Base-by-base conservation (phyloP, 2,113 vertebrate genomes). In the Chauna torquata region DNA sequence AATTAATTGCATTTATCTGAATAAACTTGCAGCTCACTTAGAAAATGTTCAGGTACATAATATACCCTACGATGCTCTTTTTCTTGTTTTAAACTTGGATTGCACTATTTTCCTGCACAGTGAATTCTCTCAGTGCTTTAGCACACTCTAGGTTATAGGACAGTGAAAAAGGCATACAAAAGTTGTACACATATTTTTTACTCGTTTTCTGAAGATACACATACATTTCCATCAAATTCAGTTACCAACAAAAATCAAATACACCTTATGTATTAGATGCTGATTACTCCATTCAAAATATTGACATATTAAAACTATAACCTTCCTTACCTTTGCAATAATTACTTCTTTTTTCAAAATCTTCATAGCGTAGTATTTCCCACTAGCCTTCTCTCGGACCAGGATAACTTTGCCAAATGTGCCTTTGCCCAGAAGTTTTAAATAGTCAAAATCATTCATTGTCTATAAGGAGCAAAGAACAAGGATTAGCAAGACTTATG, bases 311-410 rank as follows among this genome's bases (percentile, higher is more conserved):
- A 86, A 55, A 88, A 93, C 13, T 83, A 44, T 2, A 91, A 38
- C 10, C 8, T 58, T 76, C 74, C 87, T 92, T 97, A 99, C 99
- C 99, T 99, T 99, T 96, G 99, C 99, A 96, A 99, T 99, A 97
- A 99, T 99, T 78, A 99, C 99, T 98, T 99, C 99, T 97, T 99
- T 99, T 97, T 99, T 99, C 90, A 99, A 98, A 97, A 99, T 99
- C 98, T 99, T 99, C 99, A 99, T 99, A 96, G 99, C 99, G 54
- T 99, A 99, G 64, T 99, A 99, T 97, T 99, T 99, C 52, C 99
- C 99, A 92, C 99, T 99, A 97, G 99, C 99, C 90, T 99, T 99
- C 98, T 99, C 99, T 96, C 99, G 98, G 86, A 99, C 99, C 90
- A 99, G 98, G 97, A 99, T 99, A 87, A 99, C 99, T 98, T 99